Conservation (phyloP, 2,888 invertebrate species). For the Orthosia gracilis region DNA sequence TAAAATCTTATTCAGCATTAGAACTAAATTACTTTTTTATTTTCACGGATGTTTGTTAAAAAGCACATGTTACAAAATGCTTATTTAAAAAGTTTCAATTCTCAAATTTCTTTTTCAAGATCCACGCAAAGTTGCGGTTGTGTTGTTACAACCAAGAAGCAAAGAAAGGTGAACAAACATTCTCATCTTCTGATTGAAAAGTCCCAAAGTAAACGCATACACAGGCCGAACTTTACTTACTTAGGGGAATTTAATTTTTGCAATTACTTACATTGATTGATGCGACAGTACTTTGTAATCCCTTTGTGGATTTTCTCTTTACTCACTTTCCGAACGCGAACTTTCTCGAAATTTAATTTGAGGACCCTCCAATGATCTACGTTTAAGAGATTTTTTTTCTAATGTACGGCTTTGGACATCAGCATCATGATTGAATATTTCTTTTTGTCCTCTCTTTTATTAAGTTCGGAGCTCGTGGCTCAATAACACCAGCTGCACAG, state of each 20-base stretch:
- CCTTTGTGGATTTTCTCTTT: constrained; percentile 50
- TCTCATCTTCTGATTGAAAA: constrained; percentile 59
- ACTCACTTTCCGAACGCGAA: constrained; percentile 33
- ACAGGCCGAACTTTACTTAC: constrained; percentile 36
- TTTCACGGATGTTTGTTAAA: background rate
- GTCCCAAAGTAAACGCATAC: constrained; percentile 50
- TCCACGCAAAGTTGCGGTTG: constrained; percentile 19
- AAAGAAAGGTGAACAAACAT: constrained; percentile 42
- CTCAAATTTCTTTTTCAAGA: background rate
- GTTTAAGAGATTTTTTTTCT: constrained; percentile 32
- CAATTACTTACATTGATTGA: constrained; percentile 76
- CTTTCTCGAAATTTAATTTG: constrained; percentile 53
- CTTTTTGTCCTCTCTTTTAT: constrained; percentile 9
- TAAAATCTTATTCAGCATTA: background rate
- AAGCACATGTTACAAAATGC: background rate
- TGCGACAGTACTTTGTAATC: constrained; percentile 68
- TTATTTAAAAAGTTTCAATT: constrained; percentile 1
- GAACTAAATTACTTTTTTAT: constrained; percentile 2
- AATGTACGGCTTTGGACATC: constrained; percentile 2
- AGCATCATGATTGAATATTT: constrained; percentile 24
- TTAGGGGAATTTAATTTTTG: constrained; percentile 69
- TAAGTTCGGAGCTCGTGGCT: too few relatives aligned
- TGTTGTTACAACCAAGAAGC: background rate
- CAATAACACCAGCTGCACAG: too few relatives aligned
- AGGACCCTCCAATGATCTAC: constrained; percentile 12